phyloP scores from a whole-genome alignment of 2,797 vertebrate genomes.

The Epinephelus malabaricus region DNA sequence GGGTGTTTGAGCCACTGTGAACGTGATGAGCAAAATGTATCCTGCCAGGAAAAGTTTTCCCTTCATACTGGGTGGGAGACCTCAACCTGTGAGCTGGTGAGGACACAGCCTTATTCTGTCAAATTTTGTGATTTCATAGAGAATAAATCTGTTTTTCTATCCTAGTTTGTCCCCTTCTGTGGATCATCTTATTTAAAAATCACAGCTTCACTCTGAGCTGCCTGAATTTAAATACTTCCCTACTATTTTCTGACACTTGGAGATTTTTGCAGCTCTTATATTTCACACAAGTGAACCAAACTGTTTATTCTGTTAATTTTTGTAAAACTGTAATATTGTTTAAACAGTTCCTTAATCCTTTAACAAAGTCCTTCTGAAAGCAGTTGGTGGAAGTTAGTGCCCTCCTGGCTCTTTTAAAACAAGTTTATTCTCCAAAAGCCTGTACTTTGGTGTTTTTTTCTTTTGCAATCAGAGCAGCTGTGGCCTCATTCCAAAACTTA shows the following conservation, averaged over 20 bases:
- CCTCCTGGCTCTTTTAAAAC: too few relatives aligned
- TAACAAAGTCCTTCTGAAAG: not conserved
- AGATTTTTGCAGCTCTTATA: not conserved
- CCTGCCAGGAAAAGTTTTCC: slow-evolving; percentile 89
- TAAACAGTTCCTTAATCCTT: not conserved
- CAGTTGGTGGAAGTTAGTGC: not conserved
- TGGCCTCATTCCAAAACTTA: not conserved
- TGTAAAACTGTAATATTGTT: slow-evolving; percentile 6
- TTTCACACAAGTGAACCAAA: not conserved
- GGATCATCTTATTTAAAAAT: not conserved
- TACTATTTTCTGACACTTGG: not conserved
- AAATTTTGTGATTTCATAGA: not conserved
- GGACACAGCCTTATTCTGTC: not conserved
- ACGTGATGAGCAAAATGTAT: slow-evolving; percentile 88
- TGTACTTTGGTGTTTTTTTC: too few relatives aligned
- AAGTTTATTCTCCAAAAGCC: too few relatives aligned
- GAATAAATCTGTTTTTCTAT: not conserved
- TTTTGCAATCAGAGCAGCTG: too few relatives aligned
- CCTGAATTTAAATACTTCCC: not conserved
- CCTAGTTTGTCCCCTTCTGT: too few relatives aligned
- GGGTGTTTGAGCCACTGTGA: slow-evolving; percentile 88
- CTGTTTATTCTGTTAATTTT: too few relatives aligned
- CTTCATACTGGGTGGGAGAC: slow-evolving; percentile 89
- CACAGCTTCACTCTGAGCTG: not conserved
- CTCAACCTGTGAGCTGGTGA: slow-evolving; percentile 89